Evolutionary conservation across 2,113 vertebrate species (phyloP).

Genomic region (Taxidea taxus): DNA sequence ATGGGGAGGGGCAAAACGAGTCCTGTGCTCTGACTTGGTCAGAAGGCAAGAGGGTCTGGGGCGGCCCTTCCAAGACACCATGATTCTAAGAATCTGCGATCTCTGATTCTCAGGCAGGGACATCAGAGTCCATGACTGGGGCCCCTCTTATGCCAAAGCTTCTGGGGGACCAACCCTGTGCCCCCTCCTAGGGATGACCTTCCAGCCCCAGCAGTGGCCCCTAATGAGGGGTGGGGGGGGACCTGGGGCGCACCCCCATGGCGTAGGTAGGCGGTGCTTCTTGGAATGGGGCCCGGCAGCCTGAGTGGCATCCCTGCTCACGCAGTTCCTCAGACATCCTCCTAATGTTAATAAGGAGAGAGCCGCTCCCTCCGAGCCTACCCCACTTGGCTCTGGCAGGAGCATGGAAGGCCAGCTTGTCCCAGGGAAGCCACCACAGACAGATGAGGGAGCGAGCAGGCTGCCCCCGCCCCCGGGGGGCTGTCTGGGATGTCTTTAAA

Average conservation of each 20-base stretch:
- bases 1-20: rapidly evolving
- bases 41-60: background rate
- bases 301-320: conserved; percentile 36
- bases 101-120: background rate
- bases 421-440: conserved; percentile 70
- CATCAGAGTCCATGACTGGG: background rate
- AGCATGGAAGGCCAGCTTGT: conserved; percentile 74
- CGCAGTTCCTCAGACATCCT: conserved; percentile 69
- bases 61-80: background rate
- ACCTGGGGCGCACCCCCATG: rapidly evolving
- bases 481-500: conserved; percentile 53
- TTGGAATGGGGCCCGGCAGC: conserved; percentile 50
- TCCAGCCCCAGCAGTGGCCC: background rate
- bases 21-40: background rate
- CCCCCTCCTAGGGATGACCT: background rate
- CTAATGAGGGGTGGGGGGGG: rapidly evolving
- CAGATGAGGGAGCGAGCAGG: conserved; percentile 26
- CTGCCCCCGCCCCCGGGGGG: background rate
- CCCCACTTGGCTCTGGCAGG: conserved; percentile 51
- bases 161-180: rapidly evolving
- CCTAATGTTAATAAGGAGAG: conserved; percentile 80
- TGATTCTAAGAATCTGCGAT: background rate
- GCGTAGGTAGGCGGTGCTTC: background rate
- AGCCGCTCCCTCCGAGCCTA: conserved; percentile 76
- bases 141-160: background rate